Conservation (phyloP, 2,888 invertebrate genomes). For the Agrypnus murinus region DNA sequence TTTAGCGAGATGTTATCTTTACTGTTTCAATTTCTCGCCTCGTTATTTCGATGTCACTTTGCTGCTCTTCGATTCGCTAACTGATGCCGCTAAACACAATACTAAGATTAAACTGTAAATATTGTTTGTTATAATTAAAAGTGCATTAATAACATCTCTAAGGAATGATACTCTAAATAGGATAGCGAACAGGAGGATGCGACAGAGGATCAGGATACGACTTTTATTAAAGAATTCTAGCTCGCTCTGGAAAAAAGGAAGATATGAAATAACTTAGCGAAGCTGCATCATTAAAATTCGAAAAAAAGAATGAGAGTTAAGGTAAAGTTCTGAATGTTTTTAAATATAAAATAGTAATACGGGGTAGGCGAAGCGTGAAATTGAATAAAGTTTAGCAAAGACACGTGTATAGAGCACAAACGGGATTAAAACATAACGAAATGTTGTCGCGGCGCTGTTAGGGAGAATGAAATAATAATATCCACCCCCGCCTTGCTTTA, state of each 20-base stretch:
- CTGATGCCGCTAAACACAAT: constrained; percentile 8
- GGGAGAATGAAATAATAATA: constrained; percentile 55
- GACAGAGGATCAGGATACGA: no score
- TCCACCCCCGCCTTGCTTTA: constrained; percentile 42
- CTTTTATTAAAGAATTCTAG: no score
- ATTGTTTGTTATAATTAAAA: not conserved
- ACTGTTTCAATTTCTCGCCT: constrained; percentile 71
- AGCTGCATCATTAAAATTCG: constrained; percentile 18
- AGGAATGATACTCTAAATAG: no score
- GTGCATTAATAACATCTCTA: no score
- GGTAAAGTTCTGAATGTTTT: constrained; percentile 53
- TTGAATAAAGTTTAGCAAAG: constrained; percentile 66
- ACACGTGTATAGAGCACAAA: constrained; percentile 57
- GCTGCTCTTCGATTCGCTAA: constrained; percentile 40
- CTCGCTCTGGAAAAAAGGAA: not conserved
- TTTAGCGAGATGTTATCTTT: constrained; percentile 72
- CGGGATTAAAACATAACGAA: constrained; percentile 61
- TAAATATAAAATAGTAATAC: constrained; percentile 64
- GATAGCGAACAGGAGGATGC: no score
- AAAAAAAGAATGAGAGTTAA: constrained; percentile 18
- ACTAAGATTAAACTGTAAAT: not conserved
- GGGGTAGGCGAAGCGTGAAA: constrained; percentile 67
- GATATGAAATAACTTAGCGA: not conserved
- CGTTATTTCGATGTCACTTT: constrained; percentile 68
- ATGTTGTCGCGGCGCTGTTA: constrained; percentile 57